phyloP scores from a whole-genome alignment of 2,797 vertebrate genomes.

The Malacoctenus gilli region DNA sequence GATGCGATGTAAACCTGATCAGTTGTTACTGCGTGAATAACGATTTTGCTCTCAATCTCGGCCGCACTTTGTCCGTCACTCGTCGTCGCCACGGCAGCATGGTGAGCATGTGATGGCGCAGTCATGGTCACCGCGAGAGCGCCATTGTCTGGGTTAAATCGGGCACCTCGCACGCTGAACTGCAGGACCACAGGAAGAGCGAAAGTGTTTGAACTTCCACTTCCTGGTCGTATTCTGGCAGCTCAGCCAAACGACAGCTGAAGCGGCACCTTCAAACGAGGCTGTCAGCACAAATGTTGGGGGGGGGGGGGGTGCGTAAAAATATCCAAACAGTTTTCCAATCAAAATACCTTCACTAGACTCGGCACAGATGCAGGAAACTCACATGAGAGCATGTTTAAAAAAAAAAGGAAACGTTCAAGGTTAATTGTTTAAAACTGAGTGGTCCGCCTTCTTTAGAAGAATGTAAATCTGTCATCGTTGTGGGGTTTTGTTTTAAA shows the following conservation, averaged over 20 bases:
- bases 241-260: constrained; percentile 58
- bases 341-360: constrained; percentile 5
- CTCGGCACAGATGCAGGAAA: neutral
- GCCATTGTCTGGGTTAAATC: neutral
- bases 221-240: constrained; percentile 54
- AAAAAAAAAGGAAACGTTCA: constrained; percentile 5
- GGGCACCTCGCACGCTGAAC: neutral
- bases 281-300: constrained; percentile 46
- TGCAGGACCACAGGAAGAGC: constrained; percentile 22
- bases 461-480: too few relatives aligned
- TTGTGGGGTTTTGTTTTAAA: too few relatives aligned
- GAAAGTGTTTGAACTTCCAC: constrained; percentile 38
- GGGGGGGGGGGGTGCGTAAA: neutral
- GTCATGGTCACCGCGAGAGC: constrained; percentile 1
- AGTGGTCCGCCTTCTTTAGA: neutral
- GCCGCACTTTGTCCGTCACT: neutral
- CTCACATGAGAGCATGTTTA: constrained; percentile 3
- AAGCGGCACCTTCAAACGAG: constrained; percentile 16
- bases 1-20: too few relatives aligned
- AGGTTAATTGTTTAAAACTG: fast-evolving
- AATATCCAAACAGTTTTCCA: constrained; percentile 14
- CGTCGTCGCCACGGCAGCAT: neutral
- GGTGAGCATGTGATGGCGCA: neutral
- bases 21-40: too few relatives aligned
- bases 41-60: neutral